Percentiles rank a stretch among this genome's conserved stretches.
These are phyloP conservation scores for Mobula hypostoma DNA, from an alignment of 2,113 vertebrate genomes.

Conservation along the genomic window DNA sequence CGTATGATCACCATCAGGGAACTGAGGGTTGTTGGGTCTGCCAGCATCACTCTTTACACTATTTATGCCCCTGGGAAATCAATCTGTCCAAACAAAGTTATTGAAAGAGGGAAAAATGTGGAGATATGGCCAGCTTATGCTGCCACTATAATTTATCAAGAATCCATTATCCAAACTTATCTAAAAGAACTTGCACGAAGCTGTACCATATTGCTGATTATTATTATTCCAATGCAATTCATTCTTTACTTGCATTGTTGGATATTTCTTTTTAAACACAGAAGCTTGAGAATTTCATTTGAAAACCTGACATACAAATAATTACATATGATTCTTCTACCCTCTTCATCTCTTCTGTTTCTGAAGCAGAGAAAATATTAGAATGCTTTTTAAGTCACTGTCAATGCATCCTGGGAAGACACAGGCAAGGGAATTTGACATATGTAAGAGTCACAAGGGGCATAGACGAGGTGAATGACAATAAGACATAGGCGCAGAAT, in stretches of 20 bases:
- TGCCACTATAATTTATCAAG: background rate
- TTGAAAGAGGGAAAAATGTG: slow-evolving; percentile 10
- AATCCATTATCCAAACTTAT: slow-evolving; percentile 1
- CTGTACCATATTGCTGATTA: background rate
- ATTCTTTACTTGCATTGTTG: background rate
- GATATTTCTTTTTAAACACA: background rate
- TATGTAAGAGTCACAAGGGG: background rate
- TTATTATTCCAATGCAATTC: background rate
- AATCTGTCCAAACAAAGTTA: slow-evolving; percentile 37
- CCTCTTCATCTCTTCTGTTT: background rate
- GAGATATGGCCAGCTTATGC: slow-evolving; percentile 11
- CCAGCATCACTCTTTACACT: slow-evolving; percentile 15
- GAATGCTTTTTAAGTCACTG: background rate
- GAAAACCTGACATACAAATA: background rate
- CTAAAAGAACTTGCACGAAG: background rate
- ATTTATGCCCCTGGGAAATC: slow-evolving; percentile 32
- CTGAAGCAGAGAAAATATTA: background rate
- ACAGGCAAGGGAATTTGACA: background rate
- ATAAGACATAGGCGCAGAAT: too few relatives aligned
- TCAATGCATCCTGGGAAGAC: background rate
- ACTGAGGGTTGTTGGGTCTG: background rate
- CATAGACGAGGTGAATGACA: too few relatives aligned
- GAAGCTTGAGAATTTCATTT: background rate
- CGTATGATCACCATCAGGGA: slow-evolving; percentile 19
- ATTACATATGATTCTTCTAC: background rate